Conservation (phyloP, 2,797 vertebrate species). For the Gobionotothen gibberifrons region DNA sequence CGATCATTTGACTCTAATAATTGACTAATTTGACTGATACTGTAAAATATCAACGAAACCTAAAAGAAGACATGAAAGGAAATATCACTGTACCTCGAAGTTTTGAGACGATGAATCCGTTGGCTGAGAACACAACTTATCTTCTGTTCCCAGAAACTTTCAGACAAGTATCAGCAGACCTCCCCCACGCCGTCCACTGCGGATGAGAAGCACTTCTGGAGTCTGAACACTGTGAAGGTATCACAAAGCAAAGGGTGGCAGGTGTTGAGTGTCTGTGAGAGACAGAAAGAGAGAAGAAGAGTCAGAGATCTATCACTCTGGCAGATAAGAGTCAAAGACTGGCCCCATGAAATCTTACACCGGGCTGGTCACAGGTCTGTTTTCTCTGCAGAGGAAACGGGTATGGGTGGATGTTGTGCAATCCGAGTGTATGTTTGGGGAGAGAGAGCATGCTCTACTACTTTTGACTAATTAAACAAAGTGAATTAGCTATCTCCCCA, state of each 20-base stretch:
- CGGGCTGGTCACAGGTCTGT: constrained; percentile 48
- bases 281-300: constrained; percentile 20
- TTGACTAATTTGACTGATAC: background rate
- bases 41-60: constrained; percentile 10
- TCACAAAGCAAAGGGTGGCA: constrained; percentile 21
- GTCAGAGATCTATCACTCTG: constrained; percentile 42
- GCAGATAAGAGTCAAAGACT: constrained; percentile 46
- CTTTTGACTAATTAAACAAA: constrained; percentile 82
- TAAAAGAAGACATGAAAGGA: background rate
- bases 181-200: constrained; percentile 19
- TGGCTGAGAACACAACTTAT: constrained; percentile 11
- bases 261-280: constrained; percentile 27
- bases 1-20: background rate
- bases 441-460: constrained; percentile 71
- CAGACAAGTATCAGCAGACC: constrained; percentile 23
- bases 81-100: constrained; percentile 54
- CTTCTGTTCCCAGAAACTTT: constrained; percentile 31
- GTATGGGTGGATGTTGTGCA: constrained; percentile 51
- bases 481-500: constrained; percentile 79
- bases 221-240: constrained; percentile 29
- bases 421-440: constrained; percentile 48
- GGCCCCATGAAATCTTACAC: constrained; percentile 45
- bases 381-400: constrained; percentile 19
- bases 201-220: constrained; percentile 23
- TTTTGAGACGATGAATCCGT: constrained; percentile 14